Conservation (phyloP, 2,113 vertebrate species). For the Candoia aspera region DNA sequence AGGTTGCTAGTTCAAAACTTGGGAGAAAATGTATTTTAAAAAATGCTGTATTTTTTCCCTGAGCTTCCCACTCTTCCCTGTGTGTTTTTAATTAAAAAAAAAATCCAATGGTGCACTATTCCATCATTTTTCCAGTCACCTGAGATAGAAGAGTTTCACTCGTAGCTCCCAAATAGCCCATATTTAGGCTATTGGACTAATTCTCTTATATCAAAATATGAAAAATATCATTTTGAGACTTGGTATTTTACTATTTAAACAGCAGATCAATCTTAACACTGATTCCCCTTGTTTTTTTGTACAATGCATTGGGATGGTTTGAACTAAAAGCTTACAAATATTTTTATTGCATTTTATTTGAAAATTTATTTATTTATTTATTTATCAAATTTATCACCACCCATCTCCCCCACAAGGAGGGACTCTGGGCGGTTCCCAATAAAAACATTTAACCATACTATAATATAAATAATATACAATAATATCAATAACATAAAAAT, state of each 20-base stretch:
- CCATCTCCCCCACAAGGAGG: too few relatives aligned
- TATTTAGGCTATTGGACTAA: background rate
- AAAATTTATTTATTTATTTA: too few relatives aligned
- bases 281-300: background rate
- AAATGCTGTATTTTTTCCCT: background rate
- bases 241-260: background rate
- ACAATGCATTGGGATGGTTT: background rate
- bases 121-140: background rate
- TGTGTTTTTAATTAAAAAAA: background rate
- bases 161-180: background rate
- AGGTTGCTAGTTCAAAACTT: background rate
- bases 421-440: too few relatives aligned
- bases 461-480: too few relatives aligned
- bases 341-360: background rate
- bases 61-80: background rate
- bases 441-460: too few relatives aligned
- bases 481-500: too few relatives aligned
- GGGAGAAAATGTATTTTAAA: background rate
- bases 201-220: background rate
- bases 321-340: background rate
- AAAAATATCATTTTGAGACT: background rate
- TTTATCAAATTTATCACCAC: too few relatives aligned
- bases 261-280: background rate
- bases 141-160: background rate
- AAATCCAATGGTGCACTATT: background rate